These are phyloP conservation scores for Tetrax tetrax DNA, from an alignment of 2,113 vertebrate genomes.

Conservation along the genomic window DNA sequence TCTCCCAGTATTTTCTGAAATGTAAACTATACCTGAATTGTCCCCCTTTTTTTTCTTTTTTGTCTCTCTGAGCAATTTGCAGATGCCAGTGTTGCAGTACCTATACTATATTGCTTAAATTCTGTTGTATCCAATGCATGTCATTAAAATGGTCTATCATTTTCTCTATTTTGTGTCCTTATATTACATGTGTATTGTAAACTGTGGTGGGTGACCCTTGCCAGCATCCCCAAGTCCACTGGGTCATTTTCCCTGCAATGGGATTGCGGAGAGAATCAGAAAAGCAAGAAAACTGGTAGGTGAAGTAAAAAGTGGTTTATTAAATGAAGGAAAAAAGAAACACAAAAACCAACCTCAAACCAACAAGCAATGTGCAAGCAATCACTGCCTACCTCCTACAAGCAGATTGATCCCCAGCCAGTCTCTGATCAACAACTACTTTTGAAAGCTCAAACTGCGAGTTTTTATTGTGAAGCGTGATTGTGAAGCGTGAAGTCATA, in stretches of 20 bases:
- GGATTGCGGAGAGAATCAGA: not conserved
- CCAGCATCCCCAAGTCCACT: not conserved
- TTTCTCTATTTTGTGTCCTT: not conserved
- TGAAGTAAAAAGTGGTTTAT: not conserved
- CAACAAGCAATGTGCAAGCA: not conserved
- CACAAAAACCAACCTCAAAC: not conserved
- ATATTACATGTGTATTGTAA: not conserved
- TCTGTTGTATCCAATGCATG: not conserved
- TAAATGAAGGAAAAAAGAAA: not conserved
- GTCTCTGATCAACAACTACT: not conserved
- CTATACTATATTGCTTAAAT: not conserved
- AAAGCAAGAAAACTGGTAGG: not conserved
- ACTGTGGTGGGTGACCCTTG: not conserved
- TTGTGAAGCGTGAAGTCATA: fast-evolving
- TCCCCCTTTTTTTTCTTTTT: not conserved
- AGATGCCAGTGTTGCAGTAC: not conserved
- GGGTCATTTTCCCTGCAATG: not conserved
- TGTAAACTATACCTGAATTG: not conserved
- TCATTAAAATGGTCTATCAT: not conserved
- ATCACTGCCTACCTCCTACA: not conserved
- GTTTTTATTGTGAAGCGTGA: fast-evolving
- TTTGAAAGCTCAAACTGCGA: not conserved
- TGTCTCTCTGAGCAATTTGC: not conserved
- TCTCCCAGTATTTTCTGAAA: not conserved
- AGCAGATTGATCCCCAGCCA: not conserved